Base-by-base conservation (phyloP, 2,888 invertebrate species). In the Lepidochrysops patricia region DNA sequence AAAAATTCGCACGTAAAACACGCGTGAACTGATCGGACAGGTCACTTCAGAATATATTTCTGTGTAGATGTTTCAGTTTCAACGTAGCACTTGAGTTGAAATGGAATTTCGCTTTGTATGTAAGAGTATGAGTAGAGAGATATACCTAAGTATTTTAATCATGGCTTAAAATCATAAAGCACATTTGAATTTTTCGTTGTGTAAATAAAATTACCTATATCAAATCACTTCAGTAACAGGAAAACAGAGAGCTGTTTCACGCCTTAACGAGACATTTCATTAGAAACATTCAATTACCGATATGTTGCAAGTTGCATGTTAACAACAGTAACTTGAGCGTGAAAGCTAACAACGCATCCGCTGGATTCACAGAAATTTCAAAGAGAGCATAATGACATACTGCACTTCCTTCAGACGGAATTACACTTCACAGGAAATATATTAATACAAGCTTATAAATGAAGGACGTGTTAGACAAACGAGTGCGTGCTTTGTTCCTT, bases 51-150 rank as follows among this genome's bases (percentile, higher is more conserved):
- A 7, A 9, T 1, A 29, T 9, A 29, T 29, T 29, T 29, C 29
- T 29, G 9, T 29, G 29, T 29, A 29, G 29, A 2, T 1, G 29
- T 29, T 29, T 29, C 9, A 9, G 29, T 29, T 6, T 5, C n/a
- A n/a, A n/a, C n/a, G n/a, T 29, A 29, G 29, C 9, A 29, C 29
- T 29, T 2, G 29, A 29, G 7, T 9, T 9, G 7, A 74, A 69
- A 62, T 60, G 73, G 93, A 7, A 93, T 23, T 48, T 7, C 13
- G 37, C 25, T 58, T 27, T 32, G n/a, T n/a, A 4, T 59, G 34
- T 59, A 12, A 0, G 9, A 3, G 2, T 50, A n/a, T n/a, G n/a
- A n/a, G n/a, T n/a, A n/a, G n/a, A n/a, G n/a, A n/a, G n/a, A n/a
- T n/a, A n/a, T n/a, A n/a, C n/a, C n/a, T n/a, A n/a, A n/a, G n/a